Evolutionary conservation across 2,888 invertebrate species (phyloP), one percentile per base, ranked within the genome.

Genomic region (Metopia argyrocephala): DNA sequence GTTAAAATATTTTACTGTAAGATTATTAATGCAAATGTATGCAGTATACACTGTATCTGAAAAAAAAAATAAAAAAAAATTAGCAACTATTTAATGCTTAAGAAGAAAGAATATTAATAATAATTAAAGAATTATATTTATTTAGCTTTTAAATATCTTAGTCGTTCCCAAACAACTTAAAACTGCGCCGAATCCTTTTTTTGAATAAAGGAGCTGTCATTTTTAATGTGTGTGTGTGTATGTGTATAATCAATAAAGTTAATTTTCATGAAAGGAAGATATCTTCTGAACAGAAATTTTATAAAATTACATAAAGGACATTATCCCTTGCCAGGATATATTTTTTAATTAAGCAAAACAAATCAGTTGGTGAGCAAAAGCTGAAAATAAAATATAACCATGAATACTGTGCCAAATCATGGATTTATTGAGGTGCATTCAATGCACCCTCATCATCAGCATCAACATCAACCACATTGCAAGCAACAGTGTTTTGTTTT

Each of bases 401-500:
- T 91, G 90, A 90, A 91, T 82, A 85, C 89, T 50, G 89, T 91
- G 85, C 87, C 90, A 83, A 90, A 86, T 85, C 90, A 88, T 70
- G 91, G 91, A 46, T 91, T 90, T 83, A 87, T 91, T 84, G 91
- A 91, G 84, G 87, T 91, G 78, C 90, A 89, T 83, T 86, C 90
- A 7, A 83, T 90, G 82, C 89, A 89, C 79, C 89, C 87, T 73
- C 89, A 87, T 68, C 87, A 87, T 15, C 88, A 88, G 70, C 84
- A 78, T 27, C 86, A 86, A 65, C 88, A 87, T 80, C 87, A 87
- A 57, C 87, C 88, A 2, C 87, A 88, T 68, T 91, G 91, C 84
- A 91, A 91, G 84, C 90, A 90, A 84, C 90, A 90, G 85, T 91
- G 89, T 74, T 91, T 90, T 85, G 90, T 89, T 23, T 91, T 90